Conservation (phyloP, 2,888 invertebrate genomes). For the Drosophila pseudotakahashii region DNA sequence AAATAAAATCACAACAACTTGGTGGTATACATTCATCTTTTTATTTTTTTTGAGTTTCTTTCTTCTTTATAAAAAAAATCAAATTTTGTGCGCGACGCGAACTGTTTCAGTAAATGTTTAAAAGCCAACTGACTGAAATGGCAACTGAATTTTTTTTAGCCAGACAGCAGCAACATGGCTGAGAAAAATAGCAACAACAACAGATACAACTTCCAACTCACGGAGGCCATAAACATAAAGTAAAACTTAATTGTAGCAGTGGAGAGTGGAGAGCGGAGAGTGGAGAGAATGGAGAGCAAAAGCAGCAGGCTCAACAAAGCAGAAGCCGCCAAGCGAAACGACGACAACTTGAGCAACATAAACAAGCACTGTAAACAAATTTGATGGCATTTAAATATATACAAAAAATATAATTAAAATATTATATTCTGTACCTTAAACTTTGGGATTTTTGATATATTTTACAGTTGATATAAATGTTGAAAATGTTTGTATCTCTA, state of each 20-base stretch:
- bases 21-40: background rate
- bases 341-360: conserved; percentile 45
- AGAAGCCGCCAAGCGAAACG: conserved; percentile 76
- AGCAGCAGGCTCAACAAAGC: conserved; percentile 50
- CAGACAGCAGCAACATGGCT: conserved; percentile 46
- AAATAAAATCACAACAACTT: conserved; percentile 19
- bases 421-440: no score
- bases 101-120: conserved; percentile 81
- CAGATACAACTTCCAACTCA: conserved; percentile 17
- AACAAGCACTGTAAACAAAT: conserved; percentile 26
- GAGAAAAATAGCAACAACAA: conserved; percentile 48
- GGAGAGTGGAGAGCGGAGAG: conserved; percentile 34
- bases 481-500: no score
- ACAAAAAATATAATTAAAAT: background rate
- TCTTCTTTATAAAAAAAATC: conserved; percentile 19
- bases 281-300: conserved; percentile 23
- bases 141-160: conserved; percentile 64
- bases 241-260: conserved; percentile 75
- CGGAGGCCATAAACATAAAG: conserved; percentile 67
- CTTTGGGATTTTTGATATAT: no score
- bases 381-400: background rate
- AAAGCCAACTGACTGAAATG: conserved; percentile 81
- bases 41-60: background rate
- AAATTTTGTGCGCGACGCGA: conserved; percentile 71
- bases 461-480: no score